A percentile compares a stretch with the other conserved stretches of the same genome.
Evolutionary conservation across 2,113 vertebrate species (phyloP).

Genomic region (Ophiodon elongatus): DNA sequence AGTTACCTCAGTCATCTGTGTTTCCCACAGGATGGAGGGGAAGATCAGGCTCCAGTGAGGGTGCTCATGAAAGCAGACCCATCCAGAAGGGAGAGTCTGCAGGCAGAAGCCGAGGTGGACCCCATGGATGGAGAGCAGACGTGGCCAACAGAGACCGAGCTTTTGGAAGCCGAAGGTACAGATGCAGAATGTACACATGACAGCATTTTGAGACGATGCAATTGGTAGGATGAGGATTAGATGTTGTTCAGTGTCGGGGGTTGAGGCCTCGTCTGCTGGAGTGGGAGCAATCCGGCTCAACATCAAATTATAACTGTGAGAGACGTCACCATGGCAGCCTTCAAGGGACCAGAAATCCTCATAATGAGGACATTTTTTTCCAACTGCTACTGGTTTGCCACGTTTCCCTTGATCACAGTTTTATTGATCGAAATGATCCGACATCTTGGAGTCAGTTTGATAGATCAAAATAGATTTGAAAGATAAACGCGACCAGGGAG

Average conservation of each 20-base stretch:
- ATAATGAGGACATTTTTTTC: neutral
- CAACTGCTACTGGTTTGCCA: neutral
- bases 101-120: constrained; percentile 91
- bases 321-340: neutral
- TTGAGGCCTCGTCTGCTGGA: neutral
- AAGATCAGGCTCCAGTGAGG: constrained; percentile 85
- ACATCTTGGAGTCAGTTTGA: neutral
- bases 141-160: constrained; percentile 95
- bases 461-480: neutral
- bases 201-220: neutral
- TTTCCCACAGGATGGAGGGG: constrained; percentile 80
- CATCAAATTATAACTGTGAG: neutral
- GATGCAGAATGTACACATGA: neutral
- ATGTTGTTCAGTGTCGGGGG: neutral
- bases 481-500: neutral
- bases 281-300: neutral
- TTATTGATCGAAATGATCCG: neutral
- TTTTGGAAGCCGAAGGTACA: constrained; percentile 92
- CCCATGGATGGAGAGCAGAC: constrained; percentile 99
- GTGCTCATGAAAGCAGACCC: constrained; percentile 92
- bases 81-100: constrained; percentile 88
- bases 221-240: neutral
- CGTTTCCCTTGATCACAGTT: neutral
- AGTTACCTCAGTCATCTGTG: neutral
- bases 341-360: neutral